Evolutionary conservation across 2,888 invertebrate species (phyloP).

Genomic region (Holacanthella duospinosa): DNA sequence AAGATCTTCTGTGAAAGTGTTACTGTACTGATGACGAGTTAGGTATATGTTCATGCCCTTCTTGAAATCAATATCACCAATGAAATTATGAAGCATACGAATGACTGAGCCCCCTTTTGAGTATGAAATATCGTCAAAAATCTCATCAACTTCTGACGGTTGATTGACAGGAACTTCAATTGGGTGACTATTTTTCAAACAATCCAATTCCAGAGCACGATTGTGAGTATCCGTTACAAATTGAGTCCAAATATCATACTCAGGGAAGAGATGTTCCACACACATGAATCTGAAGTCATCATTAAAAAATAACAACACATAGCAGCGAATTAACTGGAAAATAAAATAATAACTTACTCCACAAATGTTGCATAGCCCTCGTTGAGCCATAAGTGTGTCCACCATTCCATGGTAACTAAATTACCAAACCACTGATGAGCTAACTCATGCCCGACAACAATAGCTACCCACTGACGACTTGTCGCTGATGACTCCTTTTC

Average conservation of each 20-base stretch:
- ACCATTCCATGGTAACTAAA: conserved; percentile 40
- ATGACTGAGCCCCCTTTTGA: conserved; percentile 41
- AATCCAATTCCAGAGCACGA: conserved; percentile 45
- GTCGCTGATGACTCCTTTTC: conserved; percentile 45
- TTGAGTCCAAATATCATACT: conserved; percentile 50
- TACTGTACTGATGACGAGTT: conserved; percentile 48
- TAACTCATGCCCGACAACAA: conserved; percentile 47
- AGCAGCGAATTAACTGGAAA: no score
- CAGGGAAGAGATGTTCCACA: conserved; percentile 47
- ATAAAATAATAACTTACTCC: conserved; percentile 47
- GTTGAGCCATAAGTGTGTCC: conserved; percentile 47
- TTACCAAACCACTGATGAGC: conserved; percentile 57
- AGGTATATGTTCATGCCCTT: conserved; percentile 43
- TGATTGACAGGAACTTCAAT: conserved; percentile 38
- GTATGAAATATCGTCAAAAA: conserved; percentile 42
- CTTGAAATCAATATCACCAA: conserved; percentile 40
- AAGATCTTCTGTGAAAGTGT: conserved; percentile 85
- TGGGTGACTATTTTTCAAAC: conserved; percentile 44
- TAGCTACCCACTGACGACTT: conserved; percentile 42
- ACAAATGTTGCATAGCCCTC: conserved; percentile 52
- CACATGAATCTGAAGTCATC: no score
- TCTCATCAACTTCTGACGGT: conserved; percentile 38
- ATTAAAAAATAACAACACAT: no score
- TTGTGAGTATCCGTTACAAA: conserved; percentile 46
- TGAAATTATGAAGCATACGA: conserved; percentile 43